Conservation (phyloP, 2,888 invertebrate genomes). For the Agonum fuliginosum region DNA sequence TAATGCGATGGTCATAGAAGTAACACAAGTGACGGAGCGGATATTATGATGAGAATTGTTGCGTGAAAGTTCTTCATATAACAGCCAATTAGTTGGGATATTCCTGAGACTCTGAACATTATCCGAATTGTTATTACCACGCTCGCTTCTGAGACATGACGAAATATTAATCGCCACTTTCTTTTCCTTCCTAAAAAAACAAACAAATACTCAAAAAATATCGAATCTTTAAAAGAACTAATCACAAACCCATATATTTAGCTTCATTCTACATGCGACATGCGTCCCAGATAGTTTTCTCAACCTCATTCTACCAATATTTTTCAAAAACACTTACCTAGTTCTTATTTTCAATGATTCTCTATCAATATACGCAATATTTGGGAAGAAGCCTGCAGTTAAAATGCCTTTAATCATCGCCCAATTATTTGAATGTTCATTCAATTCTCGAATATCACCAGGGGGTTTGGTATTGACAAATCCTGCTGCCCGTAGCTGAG, state of each 20-base stretch:
- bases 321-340: slow-evolving; percentile 47
- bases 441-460: slow-evolving; percentile 85
- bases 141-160: slow-evolving; percentile 75
- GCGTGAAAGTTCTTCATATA: slow-evolving; percentile 90
- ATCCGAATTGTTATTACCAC: slow-evolving; percentile 67
- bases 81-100: slow-evolving; percentile 88
- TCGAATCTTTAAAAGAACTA: too few species aligned
- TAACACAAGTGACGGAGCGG: slow-evolving; percentile 87
- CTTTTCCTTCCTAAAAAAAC: slow-evolving; percentile 75
- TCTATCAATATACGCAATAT: slow-evolving; percentile 84
- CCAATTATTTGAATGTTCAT: slow-evolving; percentile 90
- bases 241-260: too few species aligned
- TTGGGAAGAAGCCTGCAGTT: slow-evolving; percentile 92
- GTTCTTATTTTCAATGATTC: slow-evolving; percentile 69
- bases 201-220: too few species aligned
- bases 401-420: slow-evolving; percentile 93
- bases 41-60: slow-evolving; percentile 82
- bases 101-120: slow-evolving; percentile 66
- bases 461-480: slow-evolving; percentile 80
- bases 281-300: too few species aligned
- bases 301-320: too few species aligned
- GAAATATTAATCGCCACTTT: slow-evolving; percentile 79
- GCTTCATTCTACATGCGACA: too few species aligned
- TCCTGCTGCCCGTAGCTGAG: slow-evolving; percentile 85
- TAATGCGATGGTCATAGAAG: slow-evolving; percentile 79